phyloP scores from a whole-genome alignment of 2,113 vertebrate genomes.

The Ploceus nigricollis region DNA sequence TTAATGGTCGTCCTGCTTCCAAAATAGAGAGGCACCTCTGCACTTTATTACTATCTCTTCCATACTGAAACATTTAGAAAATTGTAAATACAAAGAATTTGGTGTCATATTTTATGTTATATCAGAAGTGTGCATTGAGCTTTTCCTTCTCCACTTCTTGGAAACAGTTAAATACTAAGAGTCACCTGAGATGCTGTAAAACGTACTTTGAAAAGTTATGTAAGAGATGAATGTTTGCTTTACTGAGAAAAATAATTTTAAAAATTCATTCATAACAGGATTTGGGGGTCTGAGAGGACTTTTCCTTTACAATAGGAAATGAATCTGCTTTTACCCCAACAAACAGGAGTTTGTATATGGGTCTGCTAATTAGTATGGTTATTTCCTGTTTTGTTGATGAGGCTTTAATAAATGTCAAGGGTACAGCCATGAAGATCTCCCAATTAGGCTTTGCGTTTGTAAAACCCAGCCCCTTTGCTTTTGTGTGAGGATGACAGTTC shows the following conservation, averaged over 20 bases:
- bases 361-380: constrained; percentile 74
- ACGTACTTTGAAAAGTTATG: not conserved
- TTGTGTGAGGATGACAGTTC: constrained; percentile 77
- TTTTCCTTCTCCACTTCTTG: not conserved
- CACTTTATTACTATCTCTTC: not conserved
- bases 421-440: constrained; percentile 73
- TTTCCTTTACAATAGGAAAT: constrained; percentile 13
- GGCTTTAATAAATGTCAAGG: constrained; percentile 79
- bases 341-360: constrained; percentile 50
- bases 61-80: not conserved
- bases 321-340: constrained; percentile 27
- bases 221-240: not conserved
- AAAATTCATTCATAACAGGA: not conserved
- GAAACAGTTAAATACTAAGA: not conserved
- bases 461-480: constrained; percentile 70
- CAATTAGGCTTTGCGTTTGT: constrained; percentile 77
- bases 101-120: not conserved
- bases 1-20: not conserved
- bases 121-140: not conserved
- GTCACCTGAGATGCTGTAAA: not conserved
- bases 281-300: not conserved
- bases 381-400: constrained; percentile 78
- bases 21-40: not conserved
- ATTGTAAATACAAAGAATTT: not conserved
- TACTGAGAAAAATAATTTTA: not conserved